Conservation (phyloP, 2,888 invertebrate genomes). For the Volucella bombylans region DNA sequence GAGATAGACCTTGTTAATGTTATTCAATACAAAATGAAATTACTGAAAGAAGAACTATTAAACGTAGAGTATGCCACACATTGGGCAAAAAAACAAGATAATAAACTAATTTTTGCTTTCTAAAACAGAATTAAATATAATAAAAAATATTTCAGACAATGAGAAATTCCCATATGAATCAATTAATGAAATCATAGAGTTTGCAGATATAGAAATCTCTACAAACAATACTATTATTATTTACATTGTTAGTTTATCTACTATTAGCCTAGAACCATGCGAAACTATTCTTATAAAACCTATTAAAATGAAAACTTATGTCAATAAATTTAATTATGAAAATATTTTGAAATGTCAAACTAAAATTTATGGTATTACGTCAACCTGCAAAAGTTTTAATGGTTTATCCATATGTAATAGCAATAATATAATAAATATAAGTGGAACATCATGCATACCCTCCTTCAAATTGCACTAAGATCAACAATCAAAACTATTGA, state of each 20-base stretch:
- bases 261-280: too few relatives aligned
- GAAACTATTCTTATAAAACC: too few relatives aligned
- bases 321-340: too few relatives aligned
- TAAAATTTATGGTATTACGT: background rate
- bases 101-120: constrained; percentile 4
- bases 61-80: constrained; percentile 18
- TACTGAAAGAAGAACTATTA: constrained; percentile 10
- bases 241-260: too few relatives aligned
- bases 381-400: background rate
- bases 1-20: background rate
- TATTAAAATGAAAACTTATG: too few relatives aligned
- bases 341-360: background rate
- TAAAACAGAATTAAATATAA: constrained; percentile 2
- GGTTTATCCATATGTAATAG: too few relatives aligned
- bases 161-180: constrained; percentile 10
- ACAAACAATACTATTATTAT: too few relatives aligned
- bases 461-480: too few relatives aligned
- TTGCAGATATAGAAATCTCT: constrained; percentile 13
- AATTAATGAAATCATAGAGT: constrained; percentile 18
- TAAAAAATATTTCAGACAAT: background rate
- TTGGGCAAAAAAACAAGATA: constrained; percentile 5
- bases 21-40: constrained; percentile 11
- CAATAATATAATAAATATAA: background rate
- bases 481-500: too few relatives aligned
- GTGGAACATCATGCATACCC: background rate